Conservation (phyloP, 2,113 vertebrate species). For the Clarias magur region DNA sequence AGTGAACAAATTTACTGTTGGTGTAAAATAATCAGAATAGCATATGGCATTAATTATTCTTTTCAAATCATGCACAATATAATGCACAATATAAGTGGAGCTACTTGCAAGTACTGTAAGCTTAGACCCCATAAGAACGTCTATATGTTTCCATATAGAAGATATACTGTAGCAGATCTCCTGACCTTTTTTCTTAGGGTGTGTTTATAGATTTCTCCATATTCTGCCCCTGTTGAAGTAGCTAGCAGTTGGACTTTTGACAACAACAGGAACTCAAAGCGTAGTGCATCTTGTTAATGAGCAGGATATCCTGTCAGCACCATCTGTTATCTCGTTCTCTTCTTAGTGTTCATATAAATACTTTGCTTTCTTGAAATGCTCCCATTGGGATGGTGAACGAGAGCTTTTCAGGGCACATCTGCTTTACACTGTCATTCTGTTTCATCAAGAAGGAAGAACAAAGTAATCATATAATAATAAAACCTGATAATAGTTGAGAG, state of each 20-base stretch:
- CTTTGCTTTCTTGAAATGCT: conserved; percentile 35
- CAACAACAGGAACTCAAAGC: conserved; percentile 5
- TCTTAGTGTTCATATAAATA: conserved; percentile 20
- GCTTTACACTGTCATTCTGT: conserved; percentile 15
- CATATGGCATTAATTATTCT: background rate
- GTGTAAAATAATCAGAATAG: background rate
- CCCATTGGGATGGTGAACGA: background rate
- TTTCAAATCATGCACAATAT: background rate
- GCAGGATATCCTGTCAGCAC: conserved; percentile 28
- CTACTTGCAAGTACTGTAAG: background rate
- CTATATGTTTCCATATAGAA: background rate
- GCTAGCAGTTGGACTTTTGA: background rate
- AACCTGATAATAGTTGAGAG: background rate
- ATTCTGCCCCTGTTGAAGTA: conserved; percentile 3
- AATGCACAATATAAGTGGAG: background rate
- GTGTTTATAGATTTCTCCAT: background rate
- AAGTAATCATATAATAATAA: background rate
- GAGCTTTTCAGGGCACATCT: background rate
- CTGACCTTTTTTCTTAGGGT: background rate
- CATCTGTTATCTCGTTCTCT: background rate
- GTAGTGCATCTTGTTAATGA: conserved; percentile 19
- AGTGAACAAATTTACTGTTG: background rate
- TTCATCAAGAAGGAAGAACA: conserved; percentile 27
- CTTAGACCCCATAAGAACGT: background rate
- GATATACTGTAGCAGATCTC: background rate